Conservation (phyloP, 1,140 invertebrate species). For the Hestina assimilis region DNA sequence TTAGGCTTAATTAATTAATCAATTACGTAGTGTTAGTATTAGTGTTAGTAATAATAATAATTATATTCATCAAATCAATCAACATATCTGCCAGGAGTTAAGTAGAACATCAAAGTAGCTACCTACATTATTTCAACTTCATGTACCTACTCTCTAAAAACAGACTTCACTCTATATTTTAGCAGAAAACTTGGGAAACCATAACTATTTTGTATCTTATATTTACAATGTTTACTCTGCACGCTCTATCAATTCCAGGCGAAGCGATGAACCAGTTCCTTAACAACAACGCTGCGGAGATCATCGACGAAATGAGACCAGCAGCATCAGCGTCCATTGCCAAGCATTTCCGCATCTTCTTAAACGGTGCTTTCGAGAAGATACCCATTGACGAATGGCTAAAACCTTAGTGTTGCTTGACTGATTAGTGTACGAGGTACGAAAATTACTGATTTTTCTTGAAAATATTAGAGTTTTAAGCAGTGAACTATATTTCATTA, state of each 20-base stretch:
- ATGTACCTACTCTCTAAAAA: too few relatives aligned
- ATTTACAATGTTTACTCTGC: too few relatives aligned
- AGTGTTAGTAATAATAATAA: too few relatives aligned
- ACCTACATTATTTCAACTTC: too few relatives aligned
- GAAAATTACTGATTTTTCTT: not conserved
- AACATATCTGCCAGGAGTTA: too few relatives aligned
- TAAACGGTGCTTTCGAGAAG: slow-evolving; percentile 87
- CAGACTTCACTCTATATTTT: too few relatives aligned
- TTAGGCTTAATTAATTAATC: too few relatives aligned
- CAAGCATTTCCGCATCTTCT: slow-evolving; percentile 87
- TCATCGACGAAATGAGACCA: slow-evolving; percentile 90
- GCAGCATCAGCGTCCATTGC: slow-evolving; percentile 86
- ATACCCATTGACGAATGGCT: slow-evolving; percentile 89
- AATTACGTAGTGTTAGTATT: too few relatives aligned
- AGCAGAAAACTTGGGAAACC: too few relatives aligned
- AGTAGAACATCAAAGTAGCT: too few relatives aligned
- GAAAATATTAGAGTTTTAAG: not conserved
- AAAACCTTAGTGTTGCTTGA: slow-evolving; percentile 57
- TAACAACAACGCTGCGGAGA: slow-evolving; percentile 90
- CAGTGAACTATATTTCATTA: not conserved
- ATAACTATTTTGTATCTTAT: too few relatives aligned
- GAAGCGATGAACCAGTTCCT: slow-evolving; percentile 91
- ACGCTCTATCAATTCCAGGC: slow-evolving; percentile 64
- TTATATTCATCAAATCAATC: too few relatives aligned
- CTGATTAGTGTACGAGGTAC: not conserved